Base-by-base conservation (phyloP, 2,113 vertebrate species). In the Megaceryle torquata region DNA sequence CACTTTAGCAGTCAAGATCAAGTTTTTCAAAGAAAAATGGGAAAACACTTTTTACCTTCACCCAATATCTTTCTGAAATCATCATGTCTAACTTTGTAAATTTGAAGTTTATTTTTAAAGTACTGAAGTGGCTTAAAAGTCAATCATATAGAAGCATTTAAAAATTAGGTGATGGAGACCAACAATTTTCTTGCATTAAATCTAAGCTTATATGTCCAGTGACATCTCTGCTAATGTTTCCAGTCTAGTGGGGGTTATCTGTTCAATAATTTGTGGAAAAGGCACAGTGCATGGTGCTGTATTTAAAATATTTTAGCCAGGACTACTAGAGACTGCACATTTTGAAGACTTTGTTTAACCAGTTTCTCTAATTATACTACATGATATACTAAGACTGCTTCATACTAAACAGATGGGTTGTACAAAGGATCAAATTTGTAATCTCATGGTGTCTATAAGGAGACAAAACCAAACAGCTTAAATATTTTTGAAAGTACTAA, bases 391-490 rank as follows among this genome's bases (percentile, higher is more conserved):
- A 74, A 70, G 35, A 43, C 14, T 44, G 51, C 48, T 67, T 86
- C 69, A 8, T 53, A 37, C 56, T 72, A 64, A 90, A 78, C 76
- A 90, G 88, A 93, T 91, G 93, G 82, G 24, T 78, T 78, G 64
- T 78, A 43, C 80, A 37, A 59, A 88, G 79, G 72, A 81, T 78
- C 82, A 81, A 86, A 60, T 53, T 51, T 2, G 2, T 93, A 92
- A 91, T 94, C 90, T 91, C 72, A 11, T 37, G 29, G 33, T 81
- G 56, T 90, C 82, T 90, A 1, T 44, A 17, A 75, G 22, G 82
- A 91, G 48, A 64, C 29, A 68, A 82, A 91, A 92, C 78, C 68
- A 83, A 94, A 93, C n/a, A 92, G 72, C 69, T 95, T 78, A 70
- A 81, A 50, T 75, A 51, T 71, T 92, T 88, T 78, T 70, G 31